Percentiles rank a stretch among this genome's conserved stretches.
Conservation (phyloP, 2,113 vertebrate genomes). For the Xiphophorus couchianus region DNA sequence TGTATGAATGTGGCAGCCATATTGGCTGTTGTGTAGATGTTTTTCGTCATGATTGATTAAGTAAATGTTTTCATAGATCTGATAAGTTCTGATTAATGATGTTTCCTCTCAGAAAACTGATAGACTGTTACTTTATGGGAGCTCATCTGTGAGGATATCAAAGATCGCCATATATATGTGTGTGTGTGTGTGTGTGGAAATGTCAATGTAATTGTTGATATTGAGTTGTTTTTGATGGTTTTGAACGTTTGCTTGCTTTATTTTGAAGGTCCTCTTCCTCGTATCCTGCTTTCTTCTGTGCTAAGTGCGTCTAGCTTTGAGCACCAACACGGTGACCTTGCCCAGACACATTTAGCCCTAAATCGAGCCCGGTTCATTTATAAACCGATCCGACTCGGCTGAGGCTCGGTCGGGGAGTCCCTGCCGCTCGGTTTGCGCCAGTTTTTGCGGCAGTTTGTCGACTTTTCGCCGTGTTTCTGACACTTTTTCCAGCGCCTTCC, state of each 20-base stretch:
- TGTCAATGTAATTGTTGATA: neutral
- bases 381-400: neutral
- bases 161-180: neutral
- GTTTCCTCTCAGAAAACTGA: too few relatives aligned
- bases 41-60: too few relatives aligned
- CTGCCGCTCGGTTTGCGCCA: accelerated
- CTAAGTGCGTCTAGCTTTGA: conserved; percentile 33
- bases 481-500: conserved; percentile 41
- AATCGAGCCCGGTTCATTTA: conserved; percentile 19
- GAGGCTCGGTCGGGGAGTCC: accelerated
- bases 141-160: neutral
- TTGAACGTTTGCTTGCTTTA: conserved; percentile 23
- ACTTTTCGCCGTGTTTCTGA: conserved; percentile 46
- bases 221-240: neutral
- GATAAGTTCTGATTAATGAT: too few relatives aligned
- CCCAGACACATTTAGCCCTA: conserved; percentile 48
- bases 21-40: too few relatives aligned
- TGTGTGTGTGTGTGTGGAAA: neutral
- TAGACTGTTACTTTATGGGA: too few relatives aligned
- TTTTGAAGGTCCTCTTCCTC: accelerated
- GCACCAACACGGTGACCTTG: conserved; percentile 62
- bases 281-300: neutral
- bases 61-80: too few relatives aligned
- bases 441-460: neutral
- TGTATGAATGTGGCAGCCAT: too few relatives aligned